Evolutionary conservation across 35 echinoderm and acorn worm genomes (phyloP).

Genomic region (Heliocidaris tuberculata): DNA sequence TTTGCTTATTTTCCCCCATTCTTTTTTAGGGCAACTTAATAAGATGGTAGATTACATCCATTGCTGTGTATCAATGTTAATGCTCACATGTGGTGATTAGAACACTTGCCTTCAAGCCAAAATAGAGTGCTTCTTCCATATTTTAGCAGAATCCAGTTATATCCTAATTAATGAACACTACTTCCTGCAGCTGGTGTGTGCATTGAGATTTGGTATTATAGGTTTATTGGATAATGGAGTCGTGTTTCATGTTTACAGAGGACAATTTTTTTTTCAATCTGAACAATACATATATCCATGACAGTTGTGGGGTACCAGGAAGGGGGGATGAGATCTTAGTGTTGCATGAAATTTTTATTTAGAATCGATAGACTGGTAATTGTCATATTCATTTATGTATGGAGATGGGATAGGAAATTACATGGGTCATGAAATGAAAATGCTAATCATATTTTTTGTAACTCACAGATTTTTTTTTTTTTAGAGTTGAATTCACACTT

Average conservation of each 20-base stretch:
- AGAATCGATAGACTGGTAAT: neutral
- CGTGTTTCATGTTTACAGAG: neutral
- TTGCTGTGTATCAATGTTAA: no score
- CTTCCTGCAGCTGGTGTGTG: neutral
- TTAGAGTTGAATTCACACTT: neutral
- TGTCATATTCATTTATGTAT: neutral
- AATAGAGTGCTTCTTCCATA: neutral
- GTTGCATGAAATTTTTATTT: neutral
- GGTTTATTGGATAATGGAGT: neutral
- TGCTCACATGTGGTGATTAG: neutral
- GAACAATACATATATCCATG: neutral
- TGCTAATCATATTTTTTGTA: neutral
- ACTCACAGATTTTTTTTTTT: neutral
- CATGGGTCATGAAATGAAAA: neutral
- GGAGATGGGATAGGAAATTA: neutral
- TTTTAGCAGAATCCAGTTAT: neutral
- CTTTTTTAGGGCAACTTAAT: neutral
- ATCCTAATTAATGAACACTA: neutral
- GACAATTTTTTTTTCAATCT: neutral
- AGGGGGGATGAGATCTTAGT: neutral
- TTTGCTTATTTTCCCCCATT: neutral
- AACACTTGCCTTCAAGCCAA: neutral
- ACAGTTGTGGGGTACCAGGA: no score
- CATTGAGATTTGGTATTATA: neutral
- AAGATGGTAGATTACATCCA: no score